Evolutionary conservation across 2,113 vertebrate genomes (phyloP), one percentile per base, ranked within the genome.

Genomic region (Leiothrix lutea): DNA sequence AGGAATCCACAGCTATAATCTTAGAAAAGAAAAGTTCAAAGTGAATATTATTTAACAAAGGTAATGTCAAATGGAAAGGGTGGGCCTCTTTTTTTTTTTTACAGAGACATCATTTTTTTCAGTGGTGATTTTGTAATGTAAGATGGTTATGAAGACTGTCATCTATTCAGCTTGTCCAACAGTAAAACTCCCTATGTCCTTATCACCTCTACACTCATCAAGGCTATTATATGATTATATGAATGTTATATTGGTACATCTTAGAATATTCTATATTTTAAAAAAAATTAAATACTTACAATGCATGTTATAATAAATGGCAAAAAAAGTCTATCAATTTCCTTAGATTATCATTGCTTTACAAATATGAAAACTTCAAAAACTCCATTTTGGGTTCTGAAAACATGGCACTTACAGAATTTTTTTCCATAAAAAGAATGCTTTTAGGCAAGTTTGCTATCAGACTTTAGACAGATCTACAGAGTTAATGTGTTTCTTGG

Each of bases 1-100:
- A 18, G 97, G 97, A 88, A 95, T 98, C 54, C 97, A 97, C 80
- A 97, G 94, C 86, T 98, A 97, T 88, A 97, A 98, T 71, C 94
- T 98, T 35, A 96, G 97, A 98, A 98, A 97, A 78, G 20, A 78
- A 81, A 91, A 70, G 17, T 83, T 88, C 48, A 65, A 56, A 53
- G 35, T 47, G 15, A 79, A 60, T 16, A 2, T 16, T 50, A 42
- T 78, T 71, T 86, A 53, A 84, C 47, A 66, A 93, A 62, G 8
- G 28, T 42, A 67, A 40, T 61, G 17, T 50, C 60, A 88, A 72
- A 69, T 80, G 26, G 26, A 79, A 94, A 66, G 24, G 20, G 2
- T 47, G 17, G 11, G 11, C 12, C 2, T 31, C 33, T 35, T 44
- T 31, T 50, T 70, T 24, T 33, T 40, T 14, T 62, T 73, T 54